Conservation (phyloP, 2,888 invertebrate species). For the Piscicola geometra region DNA sequence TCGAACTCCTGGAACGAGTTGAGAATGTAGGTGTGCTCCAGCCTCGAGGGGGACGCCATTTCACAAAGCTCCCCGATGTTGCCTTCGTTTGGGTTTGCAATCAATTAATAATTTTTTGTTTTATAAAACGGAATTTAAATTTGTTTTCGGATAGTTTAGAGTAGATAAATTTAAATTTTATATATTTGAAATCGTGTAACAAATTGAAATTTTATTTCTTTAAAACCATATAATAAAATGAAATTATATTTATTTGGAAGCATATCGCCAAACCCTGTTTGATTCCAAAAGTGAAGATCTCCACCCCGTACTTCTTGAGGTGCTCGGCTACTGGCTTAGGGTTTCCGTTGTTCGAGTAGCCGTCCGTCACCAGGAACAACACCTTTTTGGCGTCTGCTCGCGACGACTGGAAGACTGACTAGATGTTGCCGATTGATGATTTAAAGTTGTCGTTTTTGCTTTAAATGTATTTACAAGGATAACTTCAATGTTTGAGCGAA, state of each 20-base stretch:
- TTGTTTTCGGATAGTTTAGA: neutral
- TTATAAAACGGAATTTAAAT: neutral
- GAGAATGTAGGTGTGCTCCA: slow-evolving; percentile 65
- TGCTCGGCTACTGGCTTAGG: slow-evolving; percentile 63
- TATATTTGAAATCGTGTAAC: no score
- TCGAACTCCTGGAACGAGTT: slow-evolving; percentile 69
- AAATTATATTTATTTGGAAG: no score
- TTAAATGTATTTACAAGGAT: neutral
- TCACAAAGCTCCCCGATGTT: slow-evolving; percentile 61
- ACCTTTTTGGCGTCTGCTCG: slow-evolving; percentile 59
- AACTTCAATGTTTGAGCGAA: no score
- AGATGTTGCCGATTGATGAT: slow-evolving; percentile 20
- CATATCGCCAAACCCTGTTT: slow-evolving; percentile 47
- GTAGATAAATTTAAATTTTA: neutral
- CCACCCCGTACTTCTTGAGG: slow-evolving; percentile 57
- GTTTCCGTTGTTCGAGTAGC: slow-evolving; percentile 67
- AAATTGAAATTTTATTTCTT: no score
- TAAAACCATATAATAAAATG: no score
- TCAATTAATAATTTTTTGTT: neutral
- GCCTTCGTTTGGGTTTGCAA: slow-evolving; percentile 57
- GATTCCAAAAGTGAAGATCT: slow-evolving; percentile 62
- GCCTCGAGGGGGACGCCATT: slow-evolving; percentile 64
- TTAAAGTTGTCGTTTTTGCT: neutral
- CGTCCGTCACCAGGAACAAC: slow-evolving; percentile 68
- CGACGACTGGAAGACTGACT: slow-evolving; percentile 51